These are phyloP conservation scores for Chlorops oryzae DNA, from an alignment of 1,140 invertebrate genomes.

Conservation along the genomic window DNA sequence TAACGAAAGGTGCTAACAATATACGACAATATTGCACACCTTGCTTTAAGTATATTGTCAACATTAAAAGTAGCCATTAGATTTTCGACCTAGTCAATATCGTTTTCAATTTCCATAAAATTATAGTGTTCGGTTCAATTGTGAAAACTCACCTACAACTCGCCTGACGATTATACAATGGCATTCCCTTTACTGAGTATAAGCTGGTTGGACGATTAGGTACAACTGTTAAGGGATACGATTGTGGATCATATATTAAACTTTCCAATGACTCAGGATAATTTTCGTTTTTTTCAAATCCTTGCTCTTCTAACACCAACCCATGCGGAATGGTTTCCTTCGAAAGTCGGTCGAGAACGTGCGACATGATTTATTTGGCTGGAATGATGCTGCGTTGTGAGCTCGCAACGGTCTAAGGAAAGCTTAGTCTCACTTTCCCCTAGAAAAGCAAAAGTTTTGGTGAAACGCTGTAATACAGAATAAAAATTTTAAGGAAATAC, in stretches of 20 bases:
- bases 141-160: constrained; percentile 43
- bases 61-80: not conserved
- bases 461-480: too few species aligned
- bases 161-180: constrained; percentile 30
- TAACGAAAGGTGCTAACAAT: not conserved
- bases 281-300: too few species aligned
- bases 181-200: constrained; percentile 27
- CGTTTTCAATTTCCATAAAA: not conserved
- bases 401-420: too few species aligned
- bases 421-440: too few species aligned
- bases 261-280: constrained; percentile 46
- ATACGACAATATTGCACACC: too few species aligned
- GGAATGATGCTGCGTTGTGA: too few species aligned
- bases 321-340: too few species aligned
- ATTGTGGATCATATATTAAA: constrained; percentile 44
- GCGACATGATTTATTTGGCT: too few species aligned
- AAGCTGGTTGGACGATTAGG: constrained; percentile 40
- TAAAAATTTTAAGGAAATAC: too few species aligned
- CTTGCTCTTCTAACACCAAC: too few species aligned
- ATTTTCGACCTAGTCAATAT: not conserved
- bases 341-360: too few species aligned
- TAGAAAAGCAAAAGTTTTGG: too few species aligned
- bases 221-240: constrained; percentile 45
- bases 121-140: not conserved
- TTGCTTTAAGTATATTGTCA: not conserved